Conservation (phyloP, 2,888 invertebrate genomes). For the Eilema caniola region DNA sequence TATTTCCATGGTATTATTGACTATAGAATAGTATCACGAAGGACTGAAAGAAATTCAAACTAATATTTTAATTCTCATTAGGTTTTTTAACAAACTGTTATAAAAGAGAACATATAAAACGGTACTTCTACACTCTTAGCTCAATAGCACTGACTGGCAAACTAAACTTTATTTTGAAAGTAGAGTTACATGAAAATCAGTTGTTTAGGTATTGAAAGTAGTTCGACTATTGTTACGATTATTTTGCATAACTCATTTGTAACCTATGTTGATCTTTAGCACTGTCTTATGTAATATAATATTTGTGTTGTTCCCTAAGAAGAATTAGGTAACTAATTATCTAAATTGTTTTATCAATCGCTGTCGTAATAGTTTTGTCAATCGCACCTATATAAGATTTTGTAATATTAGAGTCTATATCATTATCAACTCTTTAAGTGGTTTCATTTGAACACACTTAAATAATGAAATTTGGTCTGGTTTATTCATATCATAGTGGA, state of each 20-base stretch:
- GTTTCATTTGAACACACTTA: too few species aligned
- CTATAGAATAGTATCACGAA: slow-evolving; percentile 4
- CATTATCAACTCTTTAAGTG: not conserved
- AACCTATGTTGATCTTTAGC: slow-evolving; percentile 7
- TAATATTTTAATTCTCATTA: not conserved
- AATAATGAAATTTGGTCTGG: too few species aligned
- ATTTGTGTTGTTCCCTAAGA: not conserved
- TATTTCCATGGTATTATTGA: slow-evolving; percentile 25
- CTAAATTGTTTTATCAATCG: too few species aligned
- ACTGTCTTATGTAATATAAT: slow-evolving; percentile 1
- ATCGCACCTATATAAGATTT: not conserved
- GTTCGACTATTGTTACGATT: slow-evolving; percentile 33
- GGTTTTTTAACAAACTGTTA: not conserved
- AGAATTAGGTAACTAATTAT: too few species aligned
- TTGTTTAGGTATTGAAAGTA: slow-evolving; percentile 39
- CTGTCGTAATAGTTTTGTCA: too few species aligned
- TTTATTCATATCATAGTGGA: too few species aligned
- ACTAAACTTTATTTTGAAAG: not conserved
- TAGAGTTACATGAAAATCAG: slow-evolving; percentile 29
- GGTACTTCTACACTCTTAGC: not conserved
- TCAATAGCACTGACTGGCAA: slow-evolving; percentile 3
- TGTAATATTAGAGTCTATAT: not conserved
- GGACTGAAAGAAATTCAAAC: not conserved
- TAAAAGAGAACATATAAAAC: not conserved
- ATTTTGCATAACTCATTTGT: slow-evolving; percentile 20